Evolutionary conservation across 1,140 invertebrate genomes (phyloP), one percentile per base, ranked within the genome.

Genomic region (Hylaeus volcanicus): DNA sequence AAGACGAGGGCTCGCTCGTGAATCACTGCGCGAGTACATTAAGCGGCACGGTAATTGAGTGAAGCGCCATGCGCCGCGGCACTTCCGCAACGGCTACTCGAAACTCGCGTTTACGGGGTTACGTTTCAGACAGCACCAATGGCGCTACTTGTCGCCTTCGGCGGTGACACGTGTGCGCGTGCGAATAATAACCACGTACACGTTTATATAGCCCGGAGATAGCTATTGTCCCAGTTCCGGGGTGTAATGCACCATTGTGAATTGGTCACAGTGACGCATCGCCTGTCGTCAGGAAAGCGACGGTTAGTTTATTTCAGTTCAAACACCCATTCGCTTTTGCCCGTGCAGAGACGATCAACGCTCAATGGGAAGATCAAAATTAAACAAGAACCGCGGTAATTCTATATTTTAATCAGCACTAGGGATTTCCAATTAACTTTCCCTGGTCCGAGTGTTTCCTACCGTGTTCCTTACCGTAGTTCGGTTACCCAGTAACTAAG

Each of bases 211-310:
- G 12, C 12, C 83, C 69, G 83, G 81, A 74, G 83, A 81, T 86
- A 86, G 84, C 84, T 81, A 86, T 86, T 86, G 83, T 86, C 79
- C 74, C 79, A 69, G 71, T 81, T 73, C 56, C 78, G 76, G 72
- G 79, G 79, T 77, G 83, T 85, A 85, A 86, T 86, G 83, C 51
- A 74, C 84, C 74, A 90, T 90, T 90, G 89, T 90, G 88, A 89
- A 90, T 88, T 86, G 82, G 81, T 88, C 85, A 82, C 85, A 86
- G 88, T 91, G 85, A 90, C 85, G 85, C 84, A 88, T 87, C 83
- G 85, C 68, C 82, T 83, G 86, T 83, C 75, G 69, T 83, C 74
- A 61, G 81, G 65, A 70, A 83, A 80, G 68, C 88, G 84, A 75
- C 73, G 83, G 79, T 77, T 83, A 82, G 79, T 88, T 87, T 87